A percentile compares a stretch with the other conserved stretches of the same genome.
Evolutionary conservation across 2,797 vertebrate genomes (phyloP).

Genomic region (Corythornis leucogaster): DNA sequence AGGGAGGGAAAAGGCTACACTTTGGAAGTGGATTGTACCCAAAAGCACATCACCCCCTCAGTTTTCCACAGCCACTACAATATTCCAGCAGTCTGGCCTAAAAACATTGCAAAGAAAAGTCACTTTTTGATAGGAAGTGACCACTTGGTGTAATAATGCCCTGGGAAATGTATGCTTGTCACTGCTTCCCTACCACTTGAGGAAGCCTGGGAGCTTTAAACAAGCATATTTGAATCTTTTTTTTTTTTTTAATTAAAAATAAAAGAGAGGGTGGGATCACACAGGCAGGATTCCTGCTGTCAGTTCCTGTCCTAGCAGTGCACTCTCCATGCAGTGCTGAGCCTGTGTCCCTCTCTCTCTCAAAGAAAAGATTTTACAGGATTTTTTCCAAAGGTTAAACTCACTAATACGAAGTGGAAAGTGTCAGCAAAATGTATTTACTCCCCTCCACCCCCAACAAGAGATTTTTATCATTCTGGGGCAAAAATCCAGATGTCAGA

Average conservation of each 20-base stretch:
- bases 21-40: neutral
- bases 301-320: neutral
- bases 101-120: neutral
- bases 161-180: neutral
- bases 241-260: no score
- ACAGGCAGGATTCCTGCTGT: neutral
- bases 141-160: neutral
- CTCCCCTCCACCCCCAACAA: neutral
- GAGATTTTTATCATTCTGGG: neutral
- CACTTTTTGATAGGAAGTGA: neutral
- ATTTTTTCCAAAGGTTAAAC: neutral
- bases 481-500: slow-evolving; percentile 5
- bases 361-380: neutral
- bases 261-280: neutral
- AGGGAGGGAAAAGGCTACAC: neutral
- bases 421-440: neutral
- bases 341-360: neutral
- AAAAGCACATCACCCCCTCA: neutral
- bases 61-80: neutral
- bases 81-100: neutral
- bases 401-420: neutral
- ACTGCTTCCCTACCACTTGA: neutral
- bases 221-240: neutral
- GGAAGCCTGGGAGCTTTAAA: neutral
- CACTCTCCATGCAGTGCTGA: neutral